These are phyloP conservation scores for Drosophila ochracea DNA, from an alignment of 2,888 invertebrate species.

Conservation along the genomic window DNA sequence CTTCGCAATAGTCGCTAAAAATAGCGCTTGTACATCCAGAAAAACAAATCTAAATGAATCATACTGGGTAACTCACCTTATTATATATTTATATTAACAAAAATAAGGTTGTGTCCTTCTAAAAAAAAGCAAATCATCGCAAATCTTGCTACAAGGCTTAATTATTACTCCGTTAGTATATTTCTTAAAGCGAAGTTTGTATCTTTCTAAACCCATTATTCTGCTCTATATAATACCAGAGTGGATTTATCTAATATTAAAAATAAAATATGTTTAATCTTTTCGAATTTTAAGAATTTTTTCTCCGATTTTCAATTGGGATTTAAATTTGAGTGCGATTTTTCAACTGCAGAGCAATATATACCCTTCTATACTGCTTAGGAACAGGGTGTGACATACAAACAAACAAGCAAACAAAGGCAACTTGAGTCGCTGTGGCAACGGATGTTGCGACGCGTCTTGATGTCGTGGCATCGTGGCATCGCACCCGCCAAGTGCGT, in stretches of 20 bases:
- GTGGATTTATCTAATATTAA: no score
- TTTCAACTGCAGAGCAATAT: neutral
- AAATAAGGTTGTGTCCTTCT: no score
- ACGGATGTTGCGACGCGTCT: conserved; percentile 30
- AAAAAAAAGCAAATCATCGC: no score
- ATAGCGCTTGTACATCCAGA: neutral
- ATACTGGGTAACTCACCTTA: no score
- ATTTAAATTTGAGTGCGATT: neutral
- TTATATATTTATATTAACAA: no score
- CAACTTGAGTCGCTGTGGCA: conserved; percentile 47
- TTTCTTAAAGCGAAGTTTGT: no score
- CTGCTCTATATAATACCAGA: no score
- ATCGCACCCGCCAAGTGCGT: conserved; percentile 46
- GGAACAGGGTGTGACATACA: conserved; percentile 9
- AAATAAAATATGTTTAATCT: no score
- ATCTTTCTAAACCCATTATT: no score
- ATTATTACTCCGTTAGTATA: no score
- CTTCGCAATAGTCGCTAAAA: fast-evolving
- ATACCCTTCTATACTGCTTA: neutral
- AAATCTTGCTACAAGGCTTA: no score
- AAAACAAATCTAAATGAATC: neutral
- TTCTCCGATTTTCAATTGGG: neutral
- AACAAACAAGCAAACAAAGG: conserved; percentile 37
- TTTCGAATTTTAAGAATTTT: neutral
- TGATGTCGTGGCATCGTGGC: conserved; percentile 8